Evolutionary conservation across 2,113 vertebrate genomes (phyloP), one percentile per base, ranked within the genome.

Genomic region (Rattus rattus): DNA sequence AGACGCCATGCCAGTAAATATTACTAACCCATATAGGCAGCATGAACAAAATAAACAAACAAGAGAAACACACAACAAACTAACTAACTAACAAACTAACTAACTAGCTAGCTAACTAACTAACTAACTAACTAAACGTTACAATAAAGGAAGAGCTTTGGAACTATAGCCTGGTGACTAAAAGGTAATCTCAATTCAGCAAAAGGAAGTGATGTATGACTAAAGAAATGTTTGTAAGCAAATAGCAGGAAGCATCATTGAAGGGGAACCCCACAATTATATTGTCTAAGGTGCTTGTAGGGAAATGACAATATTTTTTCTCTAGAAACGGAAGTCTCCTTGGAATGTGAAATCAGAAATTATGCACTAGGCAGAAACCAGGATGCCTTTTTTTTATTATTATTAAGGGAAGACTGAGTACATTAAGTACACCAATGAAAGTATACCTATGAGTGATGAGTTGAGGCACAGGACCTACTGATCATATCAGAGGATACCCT

Each of bases 211-310:
- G 91, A 69, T 28, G 73, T 89, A 83, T 30, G 80, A 36, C 85
- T 95, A 86, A 94, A 92, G 91, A 95, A 97, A 95, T 96, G 88
- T 95, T 96, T 97, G 77, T 94, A 97, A 97, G 94, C 63, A 95
- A 90, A 89, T 52, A 20, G 80, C 93, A 96, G 94, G 92, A 94
- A 96, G 22, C 67, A 43, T 80, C 83, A 33, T 90, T 87, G 54
- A 94, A 88, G 83, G 69, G 91, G 77, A 98, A 63, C 70, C 73
- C 67, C 96, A 90, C 22, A 65, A 43, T 95, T 93, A 96, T 77
- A 9, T 26, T 83, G 94, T 95, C 69, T 88, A 97, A 94, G 61
- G 43, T 90, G 75, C 49, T 96, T 89, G 30, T 86, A 94, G 93
- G n/a, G 90, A 96, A 97, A 95, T 97, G 97, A 85, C 91, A 91